Base-by-base conservation (phyloP, 2,113 vertebrate genomes). In the Sterrhoptilus dennistouni region DNA sequence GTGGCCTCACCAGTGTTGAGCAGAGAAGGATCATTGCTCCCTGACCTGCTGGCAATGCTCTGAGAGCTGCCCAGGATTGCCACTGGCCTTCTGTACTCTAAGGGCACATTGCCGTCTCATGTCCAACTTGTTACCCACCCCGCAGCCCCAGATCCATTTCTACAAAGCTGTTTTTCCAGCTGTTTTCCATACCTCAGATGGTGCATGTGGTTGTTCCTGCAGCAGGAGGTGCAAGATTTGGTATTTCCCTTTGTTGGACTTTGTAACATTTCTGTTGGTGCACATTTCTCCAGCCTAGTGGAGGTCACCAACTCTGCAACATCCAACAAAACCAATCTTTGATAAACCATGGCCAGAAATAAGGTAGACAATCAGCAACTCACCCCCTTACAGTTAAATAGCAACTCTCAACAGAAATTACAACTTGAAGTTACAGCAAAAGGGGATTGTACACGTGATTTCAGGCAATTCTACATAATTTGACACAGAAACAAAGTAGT, bases 191-290 rank as follows among this genome's bases (percentile, higher is more conserved):
- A 40, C 12, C 6, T 16, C 29, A 49, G 29, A 7, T 66, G 45
- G 53, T 36, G 14, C 23, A 27, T 2, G 22, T 23, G 11, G 40
- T 10, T 65, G 15, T 14, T 72, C 21, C 57, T 72, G 31, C 44
- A 57, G 7, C 68, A 49, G 15, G 13, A 63, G 12, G 21, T 17
- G 21, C 27, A 80, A 42, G 24, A 76, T 52, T 80, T 11, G 0
- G 14, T 17, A 47, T 5, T 12, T 33, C 13, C 27, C 53, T 52
- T 31, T 52, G 24, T 3, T 38, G 25, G 49, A 45, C 12, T 57
- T 49, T 0, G 0, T 19, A 38, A 49, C 10, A 29, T 31, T 81
- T 45, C 44, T 27, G 1, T 6, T 68, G 33, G 25, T 36, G 40
- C 14, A 20, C 8, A 12, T 49, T 77, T 54, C 78, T 87, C 63